phyloP scores from a whole-genome alignment of 2,888 invertebrate species.

The Autographa gamma region DNA sequence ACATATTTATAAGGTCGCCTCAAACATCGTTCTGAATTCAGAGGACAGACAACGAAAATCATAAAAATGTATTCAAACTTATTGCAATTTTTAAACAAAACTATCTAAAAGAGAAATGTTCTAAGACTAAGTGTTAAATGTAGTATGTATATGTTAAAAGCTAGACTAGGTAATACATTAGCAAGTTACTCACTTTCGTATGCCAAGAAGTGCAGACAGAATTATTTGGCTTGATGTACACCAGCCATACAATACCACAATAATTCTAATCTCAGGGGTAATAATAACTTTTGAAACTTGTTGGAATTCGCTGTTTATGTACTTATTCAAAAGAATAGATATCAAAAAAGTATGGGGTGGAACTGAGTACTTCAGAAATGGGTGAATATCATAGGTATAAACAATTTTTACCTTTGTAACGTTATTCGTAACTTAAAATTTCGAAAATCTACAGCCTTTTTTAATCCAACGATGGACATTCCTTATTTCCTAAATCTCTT shows the following conservation, averaged over 20 bases:
- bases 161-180: background rate
- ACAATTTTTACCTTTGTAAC: no score
- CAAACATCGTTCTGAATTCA: background rate
- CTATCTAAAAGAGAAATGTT: background rate
- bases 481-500: no score
- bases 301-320: background rate
- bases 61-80: background rate
- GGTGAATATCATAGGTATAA: no score
- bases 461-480: no score
- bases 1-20: constrained; percentile 7
- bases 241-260: background rate
- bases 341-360: no score
- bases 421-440: no score
- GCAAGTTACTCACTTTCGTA: background rate
- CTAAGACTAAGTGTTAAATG: no score
- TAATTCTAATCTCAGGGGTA: background rate
- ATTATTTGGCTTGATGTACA: no score
- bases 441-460: no score
- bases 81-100: background rate
- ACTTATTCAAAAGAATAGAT: no score
- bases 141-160: background rate
- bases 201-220: no score
- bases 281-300: background rate
- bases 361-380: no score
- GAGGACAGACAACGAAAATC: background rate